These are phyloP conservation scores for Pogonocichla stellata DNA, from an alignment of 2,113 vertebrate genomes.

Conservation along the genomic window DNA sequence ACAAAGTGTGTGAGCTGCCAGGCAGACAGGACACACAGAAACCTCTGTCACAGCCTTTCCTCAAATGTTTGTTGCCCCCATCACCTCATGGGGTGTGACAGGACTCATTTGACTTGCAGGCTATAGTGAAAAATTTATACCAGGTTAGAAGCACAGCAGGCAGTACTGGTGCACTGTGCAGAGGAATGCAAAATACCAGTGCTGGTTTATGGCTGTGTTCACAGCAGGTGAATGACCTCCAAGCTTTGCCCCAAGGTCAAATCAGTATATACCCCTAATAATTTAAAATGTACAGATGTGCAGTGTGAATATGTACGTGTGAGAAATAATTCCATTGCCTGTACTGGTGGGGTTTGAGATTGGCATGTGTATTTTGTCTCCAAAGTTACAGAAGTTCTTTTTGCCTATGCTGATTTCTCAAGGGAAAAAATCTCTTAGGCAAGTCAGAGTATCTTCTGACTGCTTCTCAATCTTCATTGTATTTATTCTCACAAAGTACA, in stretches of 20 bases:
- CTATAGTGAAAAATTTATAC: neutral
- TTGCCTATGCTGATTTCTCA: neutral
- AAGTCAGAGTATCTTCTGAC: neutral
- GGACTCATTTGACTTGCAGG: neutral
- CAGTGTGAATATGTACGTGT: neutral
- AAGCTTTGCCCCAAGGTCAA: neutral
- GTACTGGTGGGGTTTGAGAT: neutral
- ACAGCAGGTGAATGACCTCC: neutral
- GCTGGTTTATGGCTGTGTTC: neutral
- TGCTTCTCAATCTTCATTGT: neutral
- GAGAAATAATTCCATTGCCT: neutral
- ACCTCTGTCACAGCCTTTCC: neutral
- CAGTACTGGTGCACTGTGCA: neutral
- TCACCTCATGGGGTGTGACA: fast-evolving
- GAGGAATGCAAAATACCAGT: neutral
- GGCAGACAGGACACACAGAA: neutral
- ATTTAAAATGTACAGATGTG: neutral
- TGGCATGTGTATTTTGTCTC: neutral
- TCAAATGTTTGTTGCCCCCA: neutral
- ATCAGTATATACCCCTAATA: neutral
- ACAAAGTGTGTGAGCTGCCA: neutral
- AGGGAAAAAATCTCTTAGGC: neutral
- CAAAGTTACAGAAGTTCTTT: neutral
- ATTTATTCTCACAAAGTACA: neutral
- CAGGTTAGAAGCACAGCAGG: neutral